Conservation (phyloP, 2,888 invertebrate species). For the Agrypnus murinus region DNA sequence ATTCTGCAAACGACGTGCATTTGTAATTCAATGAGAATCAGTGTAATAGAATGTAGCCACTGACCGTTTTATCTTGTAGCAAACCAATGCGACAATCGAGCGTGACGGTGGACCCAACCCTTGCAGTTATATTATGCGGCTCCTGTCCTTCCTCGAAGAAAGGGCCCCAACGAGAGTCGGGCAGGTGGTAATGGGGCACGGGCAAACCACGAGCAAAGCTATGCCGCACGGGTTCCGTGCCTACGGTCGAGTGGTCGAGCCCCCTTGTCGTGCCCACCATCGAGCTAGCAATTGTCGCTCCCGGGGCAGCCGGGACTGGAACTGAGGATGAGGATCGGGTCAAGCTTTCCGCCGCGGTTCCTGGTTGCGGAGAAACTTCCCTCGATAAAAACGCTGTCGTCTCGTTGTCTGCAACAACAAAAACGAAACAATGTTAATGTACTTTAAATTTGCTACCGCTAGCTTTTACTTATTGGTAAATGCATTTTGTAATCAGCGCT, state of each 20-base stretch:
- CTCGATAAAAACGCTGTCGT: conserved; percentile 54
- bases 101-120: conserved; percentile 75
- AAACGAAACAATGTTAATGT: conserved; percentile 41
- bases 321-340: conserved; percentile 44
- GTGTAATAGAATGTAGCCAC: conserved; percentile 58
- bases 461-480: conserved; percentile 29
- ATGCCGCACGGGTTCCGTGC: conserved; percentile 61
- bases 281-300: conserved; percentile 45
- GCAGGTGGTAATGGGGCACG: conserved; percentile 70
- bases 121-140: conserved; percentile 74
- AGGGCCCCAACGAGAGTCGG: conserved; percentile 76
- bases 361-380: conserved; percentile 50
- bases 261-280: conserved; percentile 35
- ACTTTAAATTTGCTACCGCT: conserved; percentile 32
- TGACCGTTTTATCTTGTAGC: conserved; percentile 76
- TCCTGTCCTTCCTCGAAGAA: conserved; percentile 77
- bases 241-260: conserved; percentile 31
- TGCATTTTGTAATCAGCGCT: conserved; percentile 27
- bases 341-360: conserved; percentile 45
- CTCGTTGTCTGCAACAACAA: conserved; percentile 58
- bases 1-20: conserved; percentile 38
- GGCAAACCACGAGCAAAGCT: conserved; percentile 63
- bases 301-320: conserved; percentile 30
- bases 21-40: conserved; percentile 53
- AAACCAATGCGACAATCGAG: conserved; percentile 77